These are phyloP conservation scores for Anthopleura xanthogrammica DNA, from an alignment of 92 coral and sea anemone species.

Conservation along the genomic window DNA sequence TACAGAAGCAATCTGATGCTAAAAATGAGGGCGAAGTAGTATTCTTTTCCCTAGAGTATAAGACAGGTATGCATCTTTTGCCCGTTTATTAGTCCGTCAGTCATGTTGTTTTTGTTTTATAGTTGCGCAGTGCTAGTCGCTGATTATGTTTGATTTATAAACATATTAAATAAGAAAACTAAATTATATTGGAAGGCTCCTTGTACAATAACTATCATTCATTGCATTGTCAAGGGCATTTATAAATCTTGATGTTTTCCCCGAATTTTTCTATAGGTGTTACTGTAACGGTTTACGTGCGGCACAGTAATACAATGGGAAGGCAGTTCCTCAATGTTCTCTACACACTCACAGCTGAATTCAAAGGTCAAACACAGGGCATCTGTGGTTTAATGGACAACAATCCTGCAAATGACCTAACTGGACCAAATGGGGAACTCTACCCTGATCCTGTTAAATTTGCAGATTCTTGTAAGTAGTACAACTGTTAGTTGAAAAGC, in stretches of 20 bases:
- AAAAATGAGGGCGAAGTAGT: conserved; percentile 44
- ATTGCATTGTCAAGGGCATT: too few relatives aligned
- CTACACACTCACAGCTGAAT: conserved; percentile 54
- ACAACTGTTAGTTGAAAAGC: too few relatives aligned
- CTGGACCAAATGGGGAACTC: conserved; percentile 56
- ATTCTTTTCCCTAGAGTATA: conserved; percentile 52
- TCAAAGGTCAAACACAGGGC: conserved; percentile 63
- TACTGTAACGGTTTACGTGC: conserved; percentile 58
- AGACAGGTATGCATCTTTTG: conserved; percentile 39
- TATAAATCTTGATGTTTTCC: not conserved
- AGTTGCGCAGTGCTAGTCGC: too few relatives aligned
- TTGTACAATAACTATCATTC: too few relatives aligned
- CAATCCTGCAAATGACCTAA: conserved; percentile 59
- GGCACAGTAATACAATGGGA: conserved; percentile 60
- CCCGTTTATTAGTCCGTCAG: not conserved
- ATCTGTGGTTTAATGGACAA: conserved; percentile 80
- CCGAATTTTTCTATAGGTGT: conserved; percentile 42
- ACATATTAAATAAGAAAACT: too few relatives aligned
- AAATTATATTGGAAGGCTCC: too few relatives aligned
- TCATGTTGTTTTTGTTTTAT: too few relatives aligned
- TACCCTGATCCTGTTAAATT: conserved; percentile 55
- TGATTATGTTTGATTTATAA: too few relatives aligned
- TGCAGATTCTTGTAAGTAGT: conserved; percentile 71
- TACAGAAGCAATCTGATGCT: conserved; percentile 32
- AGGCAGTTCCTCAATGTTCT: conserved; percentile 64